These are phyloP conservation scores for Brachionus plicatilis DNA, from an alignment of 1,140 invertebrate genomes.

Conservation along the genomic window DNA sequence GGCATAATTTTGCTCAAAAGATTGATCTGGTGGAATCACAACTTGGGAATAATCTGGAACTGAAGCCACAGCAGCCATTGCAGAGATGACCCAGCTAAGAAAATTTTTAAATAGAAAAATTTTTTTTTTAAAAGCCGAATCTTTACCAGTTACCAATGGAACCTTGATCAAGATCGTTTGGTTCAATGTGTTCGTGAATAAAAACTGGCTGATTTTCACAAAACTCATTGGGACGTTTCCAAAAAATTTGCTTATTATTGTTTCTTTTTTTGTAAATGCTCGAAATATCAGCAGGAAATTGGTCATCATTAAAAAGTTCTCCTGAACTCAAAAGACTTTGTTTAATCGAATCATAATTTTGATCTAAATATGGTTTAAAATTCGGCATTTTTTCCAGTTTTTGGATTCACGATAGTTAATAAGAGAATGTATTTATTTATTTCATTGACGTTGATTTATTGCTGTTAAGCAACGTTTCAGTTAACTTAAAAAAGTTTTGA, in stretches of 20 bases:
- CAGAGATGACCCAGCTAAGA: constrained; percentile 47
- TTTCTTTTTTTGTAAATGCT: constrained; percentile 59
- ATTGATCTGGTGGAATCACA: constrained; percentile 48
- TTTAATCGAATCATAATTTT: constrained; percentile 45
- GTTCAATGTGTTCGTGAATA: constrained; percentile 43
- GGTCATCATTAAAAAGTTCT: constrained; percentile 65
- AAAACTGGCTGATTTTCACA: constrained; percentile 43
- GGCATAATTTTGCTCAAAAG: constrained; percentile 43
- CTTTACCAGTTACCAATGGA: constrained; percentile 55
- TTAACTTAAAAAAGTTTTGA: neutral
- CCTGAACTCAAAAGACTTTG: constrained; percentile 56
- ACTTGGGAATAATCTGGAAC: constrained; percentile 46
- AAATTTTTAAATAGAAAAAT: no score
- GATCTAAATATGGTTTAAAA: constrained; percentile 30
- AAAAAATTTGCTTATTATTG: constrained; percentile 57
- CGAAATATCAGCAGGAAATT: constrained; percentile 61
- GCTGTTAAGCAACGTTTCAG: neutral
- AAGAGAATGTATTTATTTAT: neutral
- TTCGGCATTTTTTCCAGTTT: neutral
- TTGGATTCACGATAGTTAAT: neutral
- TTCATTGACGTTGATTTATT: neutral
- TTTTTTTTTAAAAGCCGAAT: no score
- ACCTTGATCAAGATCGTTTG: constrained; percentile 62
- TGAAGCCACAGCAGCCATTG: constrained; percentile 46
- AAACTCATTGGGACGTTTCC: constrained; percentile 56